These are phyloP conservation scores for Araneus ventricosus DNA, from an alignment of 1,140 invertebrate species.

Conservation along the genomic window DNA sequence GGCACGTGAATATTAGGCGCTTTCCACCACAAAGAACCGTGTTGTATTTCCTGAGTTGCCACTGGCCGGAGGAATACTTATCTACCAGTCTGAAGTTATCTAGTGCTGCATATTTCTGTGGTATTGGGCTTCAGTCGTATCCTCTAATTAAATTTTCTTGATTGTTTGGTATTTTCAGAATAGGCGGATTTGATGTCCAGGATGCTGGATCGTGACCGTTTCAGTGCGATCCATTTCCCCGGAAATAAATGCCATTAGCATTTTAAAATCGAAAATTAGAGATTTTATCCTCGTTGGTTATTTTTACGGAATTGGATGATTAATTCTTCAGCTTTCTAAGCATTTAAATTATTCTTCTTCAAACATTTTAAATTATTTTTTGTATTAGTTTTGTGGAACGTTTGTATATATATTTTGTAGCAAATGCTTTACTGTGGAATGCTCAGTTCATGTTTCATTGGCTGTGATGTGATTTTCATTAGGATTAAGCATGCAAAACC, in stretches of 20 bases:
- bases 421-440: too few relatives aligned
- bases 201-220: not conserved
- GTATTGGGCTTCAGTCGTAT: not conserved
- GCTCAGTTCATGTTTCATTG: too few relatives aligned
- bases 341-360: too few relatives aligned
- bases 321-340: too few relatives aligned
- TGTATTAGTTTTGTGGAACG: too few relatives aligned
- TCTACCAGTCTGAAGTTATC: not conserved
- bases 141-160: not conserved
- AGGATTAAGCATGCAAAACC: too few relatives aligned
- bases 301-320: too few relatives aligned
- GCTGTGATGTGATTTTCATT: too few relatives aligned
- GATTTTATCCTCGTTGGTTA: too few relatives aligned
- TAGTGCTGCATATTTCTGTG: conserved; percentile 22
- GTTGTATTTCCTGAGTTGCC: conserved; percentile 52
- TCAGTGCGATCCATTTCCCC: not conserved
- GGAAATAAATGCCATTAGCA: not conserved
- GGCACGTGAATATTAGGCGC: conserved; percentile 60
- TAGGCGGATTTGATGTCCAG: not conserved
- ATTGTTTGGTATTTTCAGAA: conserved; percentile 6
- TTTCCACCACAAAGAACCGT: conserved; percentile 40
- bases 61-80: conserved; percentile 8
- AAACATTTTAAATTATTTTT: too few relatives aligned
- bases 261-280: not conserved
- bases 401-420: too few relatives aligned